Conservation (phyloP, 2,113 vertebrate genomes). For the Danio rerio region GRCz12tu NC_133187.1:1202501-1203000, state of each 20-base stretch:
- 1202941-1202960: too few relatives aligned
- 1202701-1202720: constrained; percentile 96
- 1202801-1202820: constrained; percentile 95
- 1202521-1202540: background rate
- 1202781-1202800: constrained; percentile 95
- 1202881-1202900: too few relatives aligned
- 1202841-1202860: background rate
- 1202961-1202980: too few relatives aligned
- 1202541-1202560: background rate
- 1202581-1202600: background rate
- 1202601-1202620: constrained; percentile 87
- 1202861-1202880: too few relatives aligned
- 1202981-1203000: too few relatives aligned
- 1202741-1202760: constrained; percentile 88
- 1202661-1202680: constrained; percentile 92
- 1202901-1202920: too few relatives aligned
- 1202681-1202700: constrained; percentile 93
- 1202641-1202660: constrained; percentile 91
- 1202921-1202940: too few relatives aligned
- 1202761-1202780: constrained; percentile 91
- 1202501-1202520: too few relatives aligned
- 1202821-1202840: constrained; percentile 24
- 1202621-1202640: constrained; percentile 98
- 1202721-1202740: constrained; percentile 87
- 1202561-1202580: too few relatives aligned